These are phyloP conservation scores for Acrossocheilus fasciatus DNA, from an alignment of 2,797 vertebrate species.

Conservation along the genomic window DNA sequence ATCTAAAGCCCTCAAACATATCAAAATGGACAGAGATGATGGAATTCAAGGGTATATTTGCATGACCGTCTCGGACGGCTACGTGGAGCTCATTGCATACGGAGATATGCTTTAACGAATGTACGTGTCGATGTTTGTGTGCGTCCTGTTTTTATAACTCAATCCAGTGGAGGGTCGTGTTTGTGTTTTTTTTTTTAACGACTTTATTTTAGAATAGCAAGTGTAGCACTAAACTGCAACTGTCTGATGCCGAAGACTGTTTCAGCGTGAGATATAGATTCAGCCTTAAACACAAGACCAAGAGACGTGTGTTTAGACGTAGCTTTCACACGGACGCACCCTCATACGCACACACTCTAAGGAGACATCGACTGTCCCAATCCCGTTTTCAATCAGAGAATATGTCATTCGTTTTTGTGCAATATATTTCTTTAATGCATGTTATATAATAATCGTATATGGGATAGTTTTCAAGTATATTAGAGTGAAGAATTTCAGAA, in stretches of 20 bases:
- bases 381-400: slow-evolving; percentile 72
- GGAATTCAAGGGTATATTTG: neutral
- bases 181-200: slow-evolving; percentile 30
- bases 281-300: slow-evolving; percentile 89
- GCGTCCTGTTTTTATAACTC: slow-evolving; percentile 60
- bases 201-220: slow-evolving; percentile 61
- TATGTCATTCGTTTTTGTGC: slow-evolving; percentile 87
- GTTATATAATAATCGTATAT: slow-evolving; percentile 89
- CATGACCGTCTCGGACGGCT: slow-evolving; percentile 20
- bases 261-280: slow-evolving; percentile 88
- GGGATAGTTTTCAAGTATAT: slow-evolving; percentile 77
- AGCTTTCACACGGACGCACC: slow-evolving; percentile 51
- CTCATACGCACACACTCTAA: slow-evolving; percentile 13
- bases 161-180: slow-evolving; percentile 32
- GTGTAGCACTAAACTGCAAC: slow-evolving; percentile 77
- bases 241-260: slow-evolving; percentile 83
- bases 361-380: slow-evolving; percentile 70
- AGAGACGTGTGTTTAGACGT: slow-evolving; percentile 68
- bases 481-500: slow-evolving; percentile 58
- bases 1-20: slow-evolving; percentile 11
- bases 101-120: slow-evolving; percentile 69
- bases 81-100: slow-evolving; percentile 46
- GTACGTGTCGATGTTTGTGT: slow-evolving; percentile 68
- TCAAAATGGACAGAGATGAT: neutral
- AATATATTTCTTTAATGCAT: slow-evolving; percentile 93